Evolutionary conservation across 1,140 invertebrate species (phyloP), one percentile per base, ranked within the genome.

Genomic region (Brachionus koreanus): DNA sequence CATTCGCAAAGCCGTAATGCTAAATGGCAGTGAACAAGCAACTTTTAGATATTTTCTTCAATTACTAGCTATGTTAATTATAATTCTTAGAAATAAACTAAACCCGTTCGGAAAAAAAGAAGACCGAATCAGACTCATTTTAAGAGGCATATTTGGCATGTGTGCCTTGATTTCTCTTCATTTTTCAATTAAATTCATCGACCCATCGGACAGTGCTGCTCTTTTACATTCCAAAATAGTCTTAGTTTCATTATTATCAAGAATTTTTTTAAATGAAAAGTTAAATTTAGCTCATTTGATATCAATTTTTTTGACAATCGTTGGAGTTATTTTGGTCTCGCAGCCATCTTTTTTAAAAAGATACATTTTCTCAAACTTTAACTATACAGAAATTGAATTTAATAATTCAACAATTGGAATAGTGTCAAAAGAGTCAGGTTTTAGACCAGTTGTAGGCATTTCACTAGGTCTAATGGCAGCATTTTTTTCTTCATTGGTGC

Each of bases 191-290:
- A 79, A 79, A 37, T 79, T 79, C 10, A 79, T 79, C 13, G 33
- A 79, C 16, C 76, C 76, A 25, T 57, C 76, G 3, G 76, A 79
- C 49, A 35, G 35, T 25, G 76, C 39, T 57, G 76, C 76, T 79
- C 12, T 79, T 10, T 61, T 79, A 13, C 76, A 65, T 42, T 61
- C 76, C 13, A 79, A 79, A 29, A 57, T 79, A 39, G 33, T 79
- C 13, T 10, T 79, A 13, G 61, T 79, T 39, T 61, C 49, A 33
- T n/a, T 79, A 13, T 79, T 79, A 23, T 33, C 49, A 39, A 37
- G 76, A 23, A 42, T 79, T n/a, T 79, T 79, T 63, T 42, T 79
- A 39, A 79, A 79, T 19, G 76, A 79, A 65, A 79, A 79, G 13
- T 19, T 79, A 3, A 65, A 42, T 39, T 10, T 79, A 25, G 61